Evolutionary conservation across 2,888 invertebrate species (phyloP), one percentile per base, ranked within the genome.

Genomic region (Dynastes grantii): DNA sequence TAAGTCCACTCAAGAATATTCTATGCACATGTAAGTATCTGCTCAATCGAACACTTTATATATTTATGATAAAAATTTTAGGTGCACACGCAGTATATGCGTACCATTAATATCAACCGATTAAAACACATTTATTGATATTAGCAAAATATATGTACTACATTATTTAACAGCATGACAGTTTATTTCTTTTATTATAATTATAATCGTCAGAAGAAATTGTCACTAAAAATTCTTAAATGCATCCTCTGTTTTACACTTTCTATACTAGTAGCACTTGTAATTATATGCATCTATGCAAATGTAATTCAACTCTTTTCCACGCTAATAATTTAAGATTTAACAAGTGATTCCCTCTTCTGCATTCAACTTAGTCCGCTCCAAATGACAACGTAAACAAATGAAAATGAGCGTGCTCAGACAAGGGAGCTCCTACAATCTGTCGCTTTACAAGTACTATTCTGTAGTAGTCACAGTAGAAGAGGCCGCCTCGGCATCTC

Each of bases 351-450:
- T 71, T 71, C 71, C 27, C 71, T 71, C 71, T 70, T 55, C 71
- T 53, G 51, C 49, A 68, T 68, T 68, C 68, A 68, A 71, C 71
- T 55, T 71, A 71, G 71, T 71, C 58, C 29, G 77, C 77, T 81
- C 80, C 75, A 53, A 55, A 76, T 55, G 67, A 61, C 76, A 64
- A 67, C 68, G 80, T 80, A 80, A 81, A 81, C 82, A 83, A 84
- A 85, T 82, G 84, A 83, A 83, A 82, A 84, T 82, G 84, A 84
- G 85, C 86, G 84, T 85, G 86, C 84, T 84, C 84, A 83, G 83
- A 87, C 86, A 86, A 87, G 85, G 85, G 86, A 85, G 84, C 85
- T 55, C 71, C 83, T 84, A 84, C 85, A 86, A 87, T 86, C 85
- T 40, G 55, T 58, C 85, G 85, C 84, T 84, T 84, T 81, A 83